phyloP scores from a whole-genome alignment of 2,888 invertebrate genomes.

The Synanthedon formicaeformis region DNA sequence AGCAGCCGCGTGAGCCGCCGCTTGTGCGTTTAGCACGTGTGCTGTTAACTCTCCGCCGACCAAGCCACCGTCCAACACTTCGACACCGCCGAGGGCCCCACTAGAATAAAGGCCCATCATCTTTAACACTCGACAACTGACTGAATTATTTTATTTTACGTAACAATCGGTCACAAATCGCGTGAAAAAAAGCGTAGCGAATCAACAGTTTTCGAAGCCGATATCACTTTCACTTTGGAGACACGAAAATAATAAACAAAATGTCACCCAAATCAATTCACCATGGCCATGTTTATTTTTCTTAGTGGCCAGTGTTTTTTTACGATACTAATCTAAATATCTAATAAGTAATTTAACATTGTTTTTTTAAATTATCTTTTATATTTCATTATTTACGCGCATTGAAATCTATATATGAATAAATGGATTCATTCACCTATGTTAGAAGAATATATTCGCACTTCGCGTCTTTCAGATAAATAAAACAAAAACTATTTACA shows the following conservation, averaged over 20 bases:
- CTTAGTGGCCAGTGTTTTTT: too few species aligned
- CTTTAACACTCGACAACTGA: slow-evolving; percentile 35
- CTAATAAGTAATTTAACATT: too few species aligned
- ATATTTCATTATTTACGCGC: too few species aligned
- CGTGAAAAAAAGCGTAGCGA: background rate
- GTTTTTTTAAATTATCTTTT: too few species aligned
- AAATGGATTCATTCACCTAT: too few species aligned
- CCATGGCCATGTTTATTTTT: too few species aligned
- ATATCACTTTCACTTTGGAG: background rate
- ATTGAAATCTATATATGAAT: too few species aligned
- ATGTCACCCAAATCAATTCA: too few species aligned
- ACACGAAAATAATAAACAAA: background rate
- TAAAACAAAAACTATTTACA: too few species aligned
- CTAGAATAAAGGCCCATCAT: slow-evolving; percentile 68
- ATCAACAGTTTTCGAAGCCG: background rate
- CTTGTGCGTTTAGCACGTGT: slow-evolving; percentile 58
- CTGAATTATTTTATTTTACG: background rate
- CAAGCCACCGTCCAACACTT: slow-evolving; percentile 54
- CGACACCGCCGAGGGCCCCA: slow-evolving; percentile 68
- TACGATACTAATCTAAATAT: too few species aligned
- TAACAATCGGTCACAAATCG: background rate
- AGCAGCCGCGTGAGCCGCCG: slow-evolving; percentile 62
- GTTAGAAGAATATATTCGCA: too few species aligned
- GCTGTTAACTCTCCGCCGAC: slow-evolving; percentile 56
- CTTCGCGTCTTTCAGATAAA: too few species aligned